Evolutionary conservation across 2,888 invertebrate genomes (phyloP), one percentile per base, ranked within the genome.

Genomic region (Aelia acuminata): DNA sequence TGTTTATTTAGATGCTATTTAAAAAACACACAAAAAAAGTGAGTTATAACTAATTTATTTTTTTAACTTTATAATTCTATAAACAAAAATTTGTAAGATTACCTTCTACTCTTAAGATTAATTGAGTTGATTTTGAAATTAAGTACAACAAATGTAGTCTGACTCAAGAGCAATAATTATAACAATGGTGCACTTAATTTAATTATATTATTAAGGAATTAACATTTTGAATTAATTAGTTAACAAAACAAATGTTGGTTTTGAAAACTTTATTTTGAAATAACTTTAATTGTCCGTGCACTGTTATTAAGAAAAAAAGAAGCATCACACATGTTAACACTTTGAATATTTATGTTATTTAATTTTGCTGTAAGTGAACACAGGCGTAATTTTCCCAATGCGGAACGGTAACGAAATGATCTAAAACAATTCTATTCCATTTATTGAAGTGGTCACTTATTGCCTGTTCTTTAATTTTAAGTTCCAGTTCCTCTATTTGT

Each of bases 401-500:
- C n/a, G 5, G 80, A 80, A 75, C 39, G 70, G 31, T 70, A 22
- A 39, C 57, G 43, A 63, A 47, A 47, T 57, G 20, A 87, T 85
- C 31, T 70, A 70, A 26, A 43, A 26, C 39, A 57, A 11, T 48
- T 3, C 48, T 47, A 8, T 70, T 87, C 87, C 35, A 63, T 57
- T n/a, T n/a, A n/a, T n/a, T n/a, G n/a, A 15, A 87, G 87, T 47
- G 70, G 26, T 22, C 43, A 20, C 26, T 18, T 87, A 63, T 39
- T 10, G 70, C 70, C 87, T 48, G 10, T 86, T 86, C 70, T 13
- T 87, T 87, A 80, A 87, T 39, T 48, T 70, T 87, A 87, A 87
- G 63, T 63, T 87, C 70, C 87, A 87, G 87, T 87, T 87, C 87
- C 87, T 87, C 47, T 87, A 87, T 70, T 87, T n/a, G 47, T 87